Evolutionary conservation across 2,113 vertebrate genomes (phyloP).

Genomic region (Hyla sarda): DNA sequence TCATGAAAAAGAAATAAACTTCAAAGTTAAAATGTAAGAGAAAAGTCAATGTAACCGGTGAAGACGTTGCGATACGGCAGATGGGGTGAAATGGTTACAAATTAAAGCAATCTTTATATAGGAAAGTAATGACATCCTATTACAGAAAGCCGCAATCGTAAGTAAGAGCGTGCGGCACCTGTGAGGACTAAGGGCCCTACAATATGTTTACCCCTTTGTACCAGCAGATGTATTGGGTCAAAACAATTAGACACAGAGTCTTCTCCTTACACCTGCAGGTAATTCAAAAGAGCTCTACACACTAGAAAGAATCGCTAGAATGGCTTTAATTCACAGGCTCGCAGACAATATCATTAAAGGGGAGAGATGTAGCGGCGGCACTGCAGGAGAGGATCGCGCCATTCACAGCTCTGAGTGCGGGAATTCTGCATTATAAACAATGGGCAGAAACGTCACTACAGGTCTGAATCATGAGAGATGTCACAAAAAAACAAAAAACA

Average conservation of each 20-base stretch:
- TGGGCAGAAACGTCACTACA: not conserved
- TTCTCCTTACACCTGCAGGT: conserved; percentile 55
- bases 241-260: not conserved
- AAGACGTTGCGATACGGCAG: not conserved
- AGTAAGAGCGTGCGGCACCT: conserved; percentile 55
- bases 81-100: not conserved
- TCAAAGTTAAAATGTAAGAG: not conserved
- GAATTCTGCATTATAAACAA: not conserved
- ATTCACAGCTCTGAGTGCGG: not conserved
- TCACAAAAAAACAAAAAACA: no score
- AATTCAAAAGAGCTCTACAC: conserved; percentile 21
- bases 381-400: not conserved
- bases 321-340: not conserved
- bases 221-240: not conserved
- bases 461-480: not conserved
- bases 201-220: conserved; percentile 26
- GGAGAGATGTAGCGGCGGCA: no score
- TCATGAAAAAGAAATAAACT: not conserved
- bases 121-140: conserved; percentile 56
- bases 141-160: conserved; percentile 61
- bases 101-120: not conserved
- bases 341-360: not conserved
- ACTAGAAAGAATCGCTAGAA: not conserved
- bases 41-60: conserved; percentile 70
- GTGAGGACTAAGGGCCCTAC: conserved; percentile 45